Evolutionary conservation across 2,797 vertebrate genomes (phyloP), one percentile per base, ranked within the genome.

Genomic region (Huso huso): DNA sequence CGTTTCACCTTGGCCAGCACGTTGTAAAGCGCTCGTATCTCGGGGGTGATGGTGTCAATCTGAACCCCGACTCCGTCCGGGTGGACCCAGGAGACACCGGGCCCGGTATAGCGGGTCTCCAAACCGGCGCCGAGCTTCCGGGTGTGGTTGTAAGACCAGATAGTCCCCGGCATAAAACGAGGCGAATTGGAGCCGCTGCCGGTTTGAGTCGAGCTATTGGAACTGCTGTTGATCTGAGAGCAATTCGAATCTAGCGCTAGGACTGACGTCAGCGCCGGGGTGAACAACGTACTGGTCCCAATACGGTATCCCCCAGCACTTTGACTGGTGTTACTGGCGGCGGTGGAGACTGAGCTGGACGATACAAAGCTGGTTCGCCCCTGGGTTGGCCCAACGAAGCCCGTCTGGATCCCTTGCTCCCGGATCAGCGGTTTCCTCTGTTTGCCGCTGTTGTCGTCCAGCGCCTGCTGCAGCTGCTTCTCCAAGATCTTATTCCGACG

Each of bases 1-100:
- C 96, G 78, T 87, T 97, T 98, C 75, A 98, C 96, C 82, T 99
- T 99, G 75, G 92, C 95, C 89, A 99, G 84, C 64, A 99, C 95
- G 64, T 98, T 98, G 77, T 99, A 98, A 59, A 99, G 92, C 0
- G 96, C 96, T 50, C 96, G 87, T 76, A 99, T 98, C 86, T 99
- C 94, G 0, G 94, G 94, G 23, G 94, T 97, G 78, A 97, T 95
- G 81, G 94, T 97, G 82, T 97, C 94, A 52, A 97, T 97, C 88
- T 98, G 96, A 70, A 98, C 96, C 7, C 96, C 95, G 6, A 98
- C 95, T 9, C 96, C 96, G 23, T 98, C 96, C 0, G 93, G 93
- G 67, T 97, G 95, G 37, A 90, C 75, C 96, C 95, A 97, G 51
- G 95, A 96, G 72, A 95, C 91, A 6, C 95, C 94, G 0, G 95